phyloP scores from a whole-genome alignment of 2,797 vertebrate genomes.

The Chelidonichthys spinosus region DNA sequence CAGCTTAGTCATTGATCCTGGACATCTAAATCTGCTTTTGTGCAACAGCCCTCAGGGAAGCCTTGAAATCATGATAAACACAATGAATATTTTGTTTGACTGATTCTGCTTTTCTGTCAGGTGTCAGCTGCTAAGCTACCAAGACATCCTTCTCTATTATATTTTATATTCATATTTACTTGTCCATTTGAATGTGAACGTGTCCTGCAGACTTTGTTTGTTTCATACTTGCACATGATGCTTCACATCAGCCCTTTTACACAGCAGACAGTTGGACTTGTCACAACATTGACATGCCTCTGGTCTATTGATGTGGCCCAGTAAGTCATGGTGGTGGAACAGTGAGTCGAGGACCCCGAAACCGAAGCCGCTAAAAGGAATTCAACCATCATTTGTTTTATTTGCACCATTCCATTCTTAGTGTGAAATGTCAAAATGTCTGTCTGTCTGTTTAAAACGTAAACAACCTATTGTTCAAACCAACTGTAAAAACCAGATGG shows the following conservation, averaged over 20 bases:
- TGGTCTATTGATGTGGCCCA: neutral
- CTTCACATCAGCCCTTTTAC: neutral
- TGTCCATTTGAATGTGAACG: conserved; percentile 14
- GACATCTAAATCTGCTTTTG: too few species aligned
- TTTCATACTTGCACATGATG: neutral
- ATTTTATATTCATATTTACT: neutral
- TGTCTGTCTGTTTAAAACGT: neutral
- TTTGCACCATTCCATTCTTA: conserved; percentile 10
- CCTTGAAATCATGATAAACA: too few species aligned
- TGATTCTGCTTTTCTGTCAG: neutral
- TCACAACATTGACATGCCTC: too few species aligned
- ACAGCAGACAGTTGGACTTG: too few species aligned
- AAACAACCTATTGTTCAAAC: neutral
- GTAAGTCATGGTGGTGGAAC: neutral
- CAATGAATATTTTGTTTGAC: too few species aligned
- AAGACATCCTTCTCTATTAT: neutral
- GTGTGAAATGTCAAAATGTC: conserved; percentile 3
- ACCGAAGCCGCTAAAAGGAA: conserved; percentile 1
- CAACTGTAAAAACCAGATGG: conserved; percentile 34
- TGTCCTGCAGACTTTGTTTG: neutral
- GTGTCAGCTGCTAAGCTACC: neutral
- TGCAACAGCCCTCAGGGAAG: too few species aligned
- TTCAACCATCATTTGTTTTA: neutral
- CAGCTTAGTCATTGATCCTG: too few species aligned
- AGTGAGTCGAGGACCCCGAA: neutral